A percentile compares a stretch with the other conserved stretches of the same genome.
Conservation (phyloP, 1,140 invertebrate genomes). For the Camponotus floridanus region DNA sequence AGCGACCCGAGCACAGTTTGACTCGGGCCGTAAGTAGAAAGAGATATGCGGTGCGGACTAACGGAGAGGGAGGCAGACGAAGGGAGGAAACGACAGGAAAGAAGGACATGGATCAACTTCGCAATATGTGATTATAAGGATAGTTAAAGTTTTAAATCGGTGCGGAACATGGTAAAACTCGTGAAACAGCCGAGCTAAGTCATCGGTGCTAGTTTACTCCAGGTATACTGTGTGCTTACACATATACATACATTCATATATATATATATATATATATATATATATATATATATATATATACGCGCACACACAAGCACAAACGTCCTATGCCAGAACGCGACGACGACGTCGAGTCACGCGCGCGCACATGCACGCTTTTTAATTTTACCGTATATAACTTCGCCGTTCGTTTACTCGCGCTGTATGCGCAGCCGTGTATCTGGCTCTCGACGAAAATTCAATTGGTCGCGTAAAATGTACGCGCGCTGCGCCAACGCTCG, state of each 20-base stretch:
- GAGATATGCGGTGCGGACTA: slow-evolving; percentile 39
- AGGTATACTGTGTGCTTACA: not conserved
- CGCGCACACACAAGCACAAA: not conserved
- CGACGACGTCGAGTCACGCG: slow-evolving; percentile 64
- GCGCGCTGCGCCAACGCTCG: slow-evolving; percentile 43
- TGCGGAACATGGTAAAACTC: slow-evolving; percentile 75
- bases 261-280: not conserved
- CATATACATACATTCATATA: not conserved
- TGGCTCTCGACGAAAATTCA: slow-evolving; percentile 62
- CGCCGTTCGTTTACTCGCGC: slow-evolving; percentile 58
- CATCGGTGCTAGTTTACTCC: slow-evolving; percentile 8
- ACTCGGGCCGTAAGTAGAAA: slow-evolving; percentile 34
- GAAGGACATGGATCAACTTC: slow-evolving; percentile 77
- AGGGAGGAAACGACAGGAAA: slow-evolving; percentile 25
- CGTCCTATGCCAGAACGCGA: slow-evolving; percentile 1
- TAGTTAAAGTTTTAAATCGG: slow-evolving; percentile 85
- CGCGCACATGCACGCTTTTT: slow-evolving; percentile 57
- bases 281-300: not conserved
- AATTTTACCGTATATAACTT: slow-evolving; percentile 63
- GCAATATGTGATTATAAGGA: slow-evolving; percentile 84
- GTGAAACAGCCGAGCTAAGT: slow-evolving; percentile 52
- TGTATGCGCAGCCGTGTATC: slow-evolving; percentile 60
- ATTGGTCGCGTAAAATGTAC: slow-evolving; percentile 62
- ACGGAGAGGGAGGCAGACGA: slow-evolving; percentile 29
- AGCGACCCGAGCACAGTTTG: slow-evolving; percentile 64